Evolutionary conservation across 2,113 vertebrate species (phyloP), one percentile per base, ranked within the genome.

Genomic region (Micronisus gabar): DNA sequence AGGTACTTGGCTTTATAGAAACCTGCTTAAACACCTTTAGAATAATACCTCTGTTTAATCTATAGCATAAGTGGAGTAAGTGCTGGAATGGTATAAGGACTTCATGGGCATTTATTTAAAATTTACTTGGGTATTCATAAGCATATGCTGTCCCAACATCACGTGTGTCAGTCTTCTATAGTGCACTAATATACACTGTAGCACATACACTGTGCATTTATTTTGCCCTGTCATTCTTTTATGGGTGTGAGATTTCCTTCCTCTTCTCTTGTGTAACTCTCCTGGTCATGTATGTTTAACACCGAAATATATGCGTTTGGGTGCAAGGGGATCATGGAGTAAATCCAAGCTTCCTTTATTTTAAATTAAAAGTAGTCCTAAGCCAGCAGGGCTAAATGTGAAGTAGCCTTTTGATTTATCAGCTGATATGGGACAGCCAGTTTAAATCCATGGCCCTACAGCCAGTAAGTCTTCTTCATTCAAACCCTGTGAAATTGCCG

Each of bases 201-300:
- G 70, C 70, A 53, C 68, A 68, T 63, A 19, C 29, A 34, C 26
- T 59, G 52, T 6, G 9, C 32, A 3, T 91, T 85, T 85, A 62
- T 93, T 97, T 93, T 96, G 89, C 87, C 36, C 74, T 80, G 83
- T 95, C 79, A 89, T 95, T 91, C 93, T 89, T 96, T 88, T 91
- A 86, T 8, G 21, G 91, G 53, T 41, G 53, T 80, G 84, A 91
- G 73, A 76, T 93, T 97, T 97, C 93, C 94, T 97, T 96, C 93
- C 93, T 95, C 61, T 95, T 78, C 65, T 62, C 81, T 93, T 88
- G 62, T 82, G 71, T 87, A 82, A 89, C 81, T 91, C n/a, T 80
- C 81, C 65, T 16, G 72, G 47, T 73, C 2, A 8, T 43, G 26
- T 80, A 47, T 76, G 80, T 67, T 68, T 82, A 79, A 90, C 58